Base-by-base conservation (phyloP, 92 coral and sea anemone species). In the Bergia sp. region DNA sequence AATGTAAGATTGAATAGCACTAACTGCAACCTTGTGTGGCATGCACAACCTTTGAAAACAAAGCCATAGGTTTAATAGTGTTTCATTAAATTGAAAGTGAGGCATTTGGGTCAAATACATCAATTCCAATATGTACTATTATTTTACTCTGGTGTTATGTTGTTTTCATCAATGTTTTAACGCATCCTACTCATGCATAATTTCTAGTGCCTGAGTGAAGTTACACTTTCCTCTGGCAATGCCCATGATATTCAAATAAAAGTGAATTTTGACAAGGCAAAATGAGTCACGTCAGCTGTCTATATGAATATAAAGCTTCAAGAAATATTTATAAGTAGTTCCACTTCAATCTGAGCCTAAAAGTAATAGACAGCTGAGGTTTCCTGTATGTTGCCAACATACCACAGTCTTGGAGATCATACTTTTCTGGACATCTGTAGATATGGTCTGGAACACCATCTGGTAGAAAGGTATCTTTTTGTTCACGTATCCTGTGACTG, bases 381-480 rank as follows among this genome's bases (percentile, higher is more conserved):
- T 73, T 73, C 77, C 47, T 73, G 77, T 73, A 73, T 38, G 45
- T 73, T 40, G 50, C 29, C 13, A 15, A 74, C 79, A 40, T 40
- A 74, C 79, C 79, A 74, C 79, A 74, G 50, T 74, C 50, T 12
- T 74, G 29, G 3, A 74, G 79, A 40, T 74, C 50, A 74, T 74
- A 74, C 79, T 74, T 74, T 40, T 74, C 79, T 74, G 79, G 79
- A 74, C 49, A 74, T 74, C 45, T 74, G 79, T 74, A 74, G 49
- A 74, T 74, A 74, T 74, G 50, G n/a, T 74, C 79, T 74, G 79
- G 79, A 74, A 74, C 45, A 40, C 79, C 79, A 74, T 40, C 79
- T 74, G 79, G 49, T 40, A 74, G 47, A 74, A 74, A 74, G 29
- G 79, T 74, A 74, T 74, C 4, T 40, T 74, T 74, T 40, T 74